A percentile compares a stretch with the other conserved stretches of the same genome.
Conservation (phyloP, 2,113 vertebrate species). For the Nycticorax nycticorax region DNA sequence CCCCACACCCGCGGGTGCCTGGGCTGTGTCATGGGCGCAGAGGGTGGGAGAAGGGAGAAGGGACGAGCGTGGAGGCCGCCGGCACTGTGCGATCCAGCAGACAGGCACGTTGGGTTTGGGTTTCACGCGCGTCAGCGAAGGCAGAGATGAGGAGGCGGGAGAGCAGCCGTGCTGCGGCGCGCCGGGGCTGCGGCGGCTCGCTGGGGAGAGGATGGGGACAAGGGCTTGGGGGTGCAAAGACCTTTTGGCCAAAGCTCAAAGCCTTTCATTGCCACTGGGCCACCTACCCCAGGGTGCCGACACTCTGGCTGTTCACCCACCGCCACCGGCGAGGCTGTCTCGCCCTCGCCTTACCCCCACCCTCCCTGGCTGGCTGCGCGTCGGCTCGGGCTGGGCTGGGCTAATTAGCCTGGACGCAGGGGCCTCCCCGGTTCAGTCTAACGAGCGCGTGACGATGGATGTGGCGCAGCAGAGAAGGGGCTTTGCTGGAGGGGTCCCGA, state of each 20-base stretch:
- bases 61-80: neutral
- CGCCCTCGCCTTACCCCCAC: neutral
- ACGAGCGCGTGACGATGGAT: neutral
- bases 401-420: neutral
- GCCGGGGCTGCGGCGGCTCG: neutral
- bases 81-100: accelerated
- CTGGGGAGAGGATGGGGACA: neutral
- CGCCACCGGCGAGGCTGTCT: neutral
- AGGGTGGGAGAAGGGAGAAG: neutral
- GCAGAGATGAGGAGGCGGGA: neutral
- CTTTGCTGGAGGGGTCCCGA: constrained; percentile 43
- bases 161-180: neutral
- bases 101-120: neutral
- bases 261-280: neutral
- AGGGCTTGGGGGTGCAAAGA: no score
- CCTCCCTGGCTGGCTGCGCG: constrained; percentile 38
- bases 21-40: neutral
- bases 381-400: neutral
- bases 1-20: accelerated
- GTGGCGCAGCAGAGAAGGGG: neutral
- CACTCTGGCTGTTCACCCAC: neutral
- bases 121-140: neutral
- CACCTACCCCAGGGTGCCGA: neutral
- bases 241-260: no score
- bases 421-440: neutral